Conservation (phyloP, 1,140 invertebrate genomes). For the Epicauta chinensis region DNA sequence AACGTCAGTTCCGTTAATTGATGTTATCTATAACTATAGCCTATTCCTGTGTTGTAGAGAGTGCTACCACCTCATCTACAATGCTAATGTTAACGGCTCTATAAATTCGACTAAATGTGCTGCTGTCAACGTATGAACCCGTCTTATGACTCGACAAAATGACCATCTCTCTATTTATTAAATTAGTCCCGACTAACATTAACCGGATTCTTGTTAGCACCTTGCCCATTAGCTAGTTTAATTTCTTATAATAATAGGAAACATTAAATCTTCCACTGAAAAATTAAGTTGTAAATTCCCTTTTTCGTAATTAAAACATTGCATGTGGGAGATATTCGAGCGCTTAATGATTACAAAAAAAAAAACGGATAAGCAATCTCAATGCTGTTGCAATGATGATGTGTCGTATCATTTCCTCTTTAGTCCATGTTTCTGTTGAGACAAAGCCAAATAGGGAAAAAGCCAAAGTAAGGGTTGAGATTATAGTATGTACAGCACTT, state of each 20-base stretch:
- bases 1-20: conserved; percentile 16
- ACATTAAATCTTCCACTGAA: too few species aligned
- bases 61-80: conserved; percentile 33
- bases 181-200: too few species aligned
- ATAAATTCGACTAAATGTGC: conserved; percentile 33
- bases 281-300: conserved; percentile 12
- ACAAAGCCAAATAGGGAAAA: conserved; percentile 7
- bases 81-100: conserved; percentile 36
- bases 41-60: conserved; percentile 3
- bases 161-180: conserved; percentile 12
- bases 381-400: too few species aligned
- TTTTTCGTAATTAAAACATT: conserved; percentile 14
- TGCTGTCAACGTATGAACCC: conserved; percentile 25
- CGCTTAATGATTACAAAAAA: too few species aligned
- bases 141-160: conserved; percentile 19
- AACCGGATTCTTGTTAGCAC: too few species aligned
- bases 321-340: too few species aligned
- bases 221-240: too few species aligned
- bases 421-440: not conserved
- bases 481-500: too few species aligned
- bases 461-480: too few species aligned
- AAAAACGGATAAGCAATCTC: too few species aligned
- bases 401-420: conserved; percentile 1
- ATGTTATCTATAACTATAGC: conserved; percentile 16
- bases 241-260: too few species aligned